Evolutionary conservation across 2,888 invertebrate genomes (phyloP), one percentile per base, ranked within the genome.

Genomic region (Cataglyphis altisquamis): DNA sequence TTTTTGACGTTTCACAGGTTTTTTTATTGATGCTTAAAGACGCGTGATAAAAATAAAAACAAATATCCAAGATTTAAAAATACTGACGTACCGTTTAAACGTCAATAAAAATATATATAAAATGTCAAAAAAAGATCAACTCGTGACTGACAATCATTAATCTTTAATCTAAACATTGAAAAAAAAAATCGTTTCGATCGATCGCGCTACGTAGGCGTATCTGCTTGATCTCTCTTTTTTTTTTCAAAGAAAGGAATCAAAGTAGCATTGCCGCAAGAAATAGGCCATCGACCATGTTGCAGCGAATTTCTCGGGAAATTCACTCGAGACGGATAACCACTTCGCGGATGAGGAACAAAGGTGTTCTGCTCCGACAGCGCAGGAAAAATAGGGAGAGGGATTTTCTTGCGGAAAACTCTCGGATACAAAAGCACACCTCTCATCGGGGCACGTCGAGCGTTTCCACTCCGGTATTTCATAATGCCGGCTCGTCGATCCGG

Each of bases 381-480:
- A 15, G 25, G 41, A n/a, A 62, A 32, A 32, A 57, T 64, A 75
- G 57, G 60, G 82, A 68, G 80, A 85, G 88, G 89, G 25, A 25
- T 25, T 25, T 84, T 88, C 86, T 89, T 89, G 89, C 89, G 88
- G 85, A 81, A 83, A 84, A 86, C 89, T 91, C 86, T 91, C 87
- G 81, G 88, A 90, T 91, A 89, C 88, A 90, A 91, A 89, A 90
- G 87, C 21, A 29, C 90, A 92, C 93, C 92, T 93, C 88, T 89
- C 74, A 83, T 89, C 74, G 82, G 82, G 48, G 88, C 77, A 73
- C 84, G 83, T 84, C 90, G 89, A 87, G 89, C 85, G 87, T 84
- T 88, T 88, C 89, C 88, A 82, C 89, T 87, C 67, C 86, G 92
- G 90, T 90, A 90, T 91, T 92, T 92, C 92, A 92, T 92, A 92